A percentile compares a stretch with the other conserved stretches of the same genome.
These are phyloP conservation scores for Teleogryllus oceanicus DNA, from an alignment of 2,888 invertebrate species.

Conservation along the genomic window DNA sequence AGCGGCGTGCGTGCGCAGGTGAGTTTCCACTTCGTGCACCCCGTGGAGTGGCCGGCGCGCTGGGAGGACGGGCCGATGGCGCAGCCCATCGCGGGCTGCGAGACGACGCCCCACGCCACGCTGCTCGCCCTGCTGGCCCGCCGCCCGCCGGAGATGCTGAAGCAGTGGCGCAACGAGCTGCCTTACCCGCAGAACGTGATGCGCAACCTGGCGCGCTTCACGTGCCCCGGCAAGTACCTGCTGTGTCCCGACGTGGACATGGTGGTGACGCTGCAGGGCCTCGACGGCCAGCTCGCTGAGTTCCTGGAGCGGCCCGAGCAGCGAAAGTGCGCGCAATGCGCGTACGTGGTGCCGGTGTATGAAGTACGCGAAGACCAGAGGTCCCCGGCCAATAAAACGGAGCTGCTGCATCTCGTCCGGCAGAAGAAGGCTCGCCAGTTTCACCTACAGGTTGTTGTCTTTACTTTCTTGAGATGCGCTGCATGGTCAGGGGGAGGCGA, in stretches of 20 bases:
- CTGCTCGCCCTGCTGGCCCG: neutral
- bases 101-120: neutral
- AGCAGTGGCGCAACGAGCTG: slow-evolving; percentile 2
- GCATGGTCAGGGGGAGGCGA: too few relatives aligned
- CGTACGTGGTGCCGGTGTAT: slow-evolving; percentile 47
- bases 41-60: neutral
- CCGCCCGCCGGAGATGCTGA: neutral
- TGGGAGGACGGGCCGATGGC: neutral
- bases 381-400: slow-evolving; percentile 43
- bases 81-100: neutral
- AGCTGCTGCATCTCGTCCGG: slow-evolving; percentile 42
- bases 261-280: slow-evolving; percentile 42
- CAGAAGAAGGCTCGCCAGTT: slow-evolving; percentile 44
- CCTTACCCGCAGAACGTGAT: slow-evolving; percentile 42
- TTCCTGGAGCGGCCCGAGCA: slow-evolving; percentile 35
- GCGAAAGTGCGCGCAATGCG: slow-evolving; percentile 41
- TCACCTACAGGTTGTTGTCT: slow-evolving; percentile 37
- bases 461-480: too few relatives aligned
- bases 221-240: slow-evolving; percentile 43
- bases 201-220: slow-evolving; percentile 45
- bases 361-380: slow-evolving; percentile 41
- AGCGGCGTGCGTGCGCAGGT: neutral
- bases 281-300: slow-evolving; percentile 38
- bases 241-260: slow-evolving; percentile 47
- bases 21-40: slow-evolving; percentile 22